Evolutionary conservation across 2,797 vertebrate genomes (phyloP).

Genomic region (Sylvia borin): DNA sequence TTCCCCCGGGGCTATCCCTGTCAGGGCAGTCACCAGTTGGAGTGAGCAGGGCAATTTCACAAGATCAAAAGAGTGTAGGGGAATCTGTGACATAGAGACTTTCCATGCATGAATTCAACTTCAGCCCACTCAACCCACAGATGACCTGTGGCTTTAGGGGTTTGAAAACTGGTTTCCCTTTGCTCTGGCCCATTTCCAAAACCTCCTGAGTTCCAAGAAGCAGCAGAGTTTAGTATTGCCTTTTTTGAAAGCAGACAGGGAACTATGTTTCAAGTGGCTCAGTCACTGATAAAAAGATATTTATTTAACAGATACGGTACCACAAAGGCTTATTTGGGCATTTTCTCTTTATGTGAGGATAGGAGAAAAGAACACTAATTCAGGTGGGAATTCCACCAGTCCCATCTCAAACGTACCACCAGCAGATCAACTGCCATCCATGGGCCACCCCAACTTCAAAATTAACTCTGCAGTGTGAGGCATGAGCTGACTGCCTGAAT

Average conservation of each 20-base stretch:
- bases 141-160: neutral
- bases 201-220: constrained; percentile 3
- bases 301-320: neutral
- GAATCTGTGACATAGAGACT: neutral
- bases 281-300: neutral
- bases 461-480: neutral
- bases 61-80: neutral
- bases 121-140: neutral
- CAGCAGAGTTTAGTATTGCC: neutral
- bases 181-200: neutral
- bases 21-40: neutral
- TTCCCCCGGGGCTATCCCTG: neutral
- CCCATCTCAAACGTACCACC: neutral
- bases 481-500: neutral
- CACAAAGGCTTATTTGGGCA: neutral
- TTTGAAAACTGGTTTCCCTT: neutral
- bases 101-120: neutral
- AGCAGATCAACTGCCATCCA: neutral
- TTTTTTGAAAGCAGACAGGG: neutral
- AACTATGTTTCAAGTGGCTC: neutral
- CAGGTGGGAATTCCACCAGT: neutral
- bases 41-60: neutral
- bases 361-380: neutral
- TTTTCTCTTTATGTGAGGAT: neutral
- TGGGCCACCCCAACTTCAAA: neutral